Evolutionary conservation across 1,140 invertebrate genomes (phyloP).

Genomic region (Trichoplusia ni): DNA sequence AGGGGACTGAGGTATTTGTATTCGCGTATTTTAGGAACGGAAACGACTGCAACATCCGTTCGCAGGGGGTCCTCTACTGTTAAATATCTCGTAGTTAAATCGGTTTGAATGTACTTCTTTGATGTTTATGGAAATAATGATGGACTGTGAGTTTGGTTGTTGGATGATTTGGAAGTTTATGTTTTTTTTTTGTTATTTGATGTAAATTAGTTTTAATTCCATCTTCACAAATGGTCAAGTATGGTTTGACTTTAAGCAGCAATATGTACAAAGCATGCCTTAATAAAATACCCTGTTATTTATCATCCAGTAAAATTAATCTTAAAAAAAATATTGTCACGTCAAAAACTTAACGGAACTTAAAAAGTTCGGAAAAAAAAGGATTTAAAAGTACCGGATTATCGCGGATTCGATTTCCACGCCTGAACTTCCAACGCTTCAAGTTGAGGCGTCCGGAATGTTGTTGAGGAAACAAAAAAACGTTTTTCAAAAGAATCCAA

Average conservation of each 20-base stretch:
- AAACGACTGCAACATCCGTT: slow-evolving; percentile 35
- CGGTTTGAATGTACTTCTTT: no score
- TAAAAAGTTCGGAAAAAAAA: slow-evolving; percentile 4
- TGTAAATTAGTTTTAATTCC: no score
- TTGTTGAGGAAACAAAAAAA: slow-evolving; percentile 27
- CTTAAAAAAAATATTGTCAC: no score
- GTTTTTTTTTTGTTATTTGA: no score
- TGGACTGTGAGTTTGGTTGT: not conserved
- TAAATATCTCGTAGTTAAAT: no score
- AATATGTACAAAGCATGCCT: no score
- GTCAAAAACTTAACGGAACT: no score
- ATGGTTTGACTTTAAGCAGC: no score
- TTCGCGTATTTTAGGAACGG: slow-evolving; percentile 42
- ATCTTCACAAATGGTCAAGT: no score
- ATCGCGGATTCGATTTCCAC: slow-evolving; percentile 29
- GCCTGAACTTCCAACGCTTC: slow-evolving; percentile 20
- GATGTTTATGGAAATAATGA: not conserved
- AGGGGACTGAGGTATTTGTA: slow-evolving; percentile 37
- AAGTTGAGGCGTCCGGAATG: slow-evolving; percentile 22
- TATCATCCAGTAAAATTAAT: no score
- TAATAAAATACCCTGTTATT: no score
- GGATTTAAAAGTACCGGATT: slow-evolving; percentile 35
- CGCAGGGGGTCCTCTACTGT: slow-evolving; percentile 40
- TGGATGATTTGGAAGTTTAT: no score
- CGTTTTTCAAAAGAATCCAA: slow-evolving; percentile 37